Conservation (phyloP, 2,888 invertebrate genomes). For the Caenorhabditis angaria region DNA sequence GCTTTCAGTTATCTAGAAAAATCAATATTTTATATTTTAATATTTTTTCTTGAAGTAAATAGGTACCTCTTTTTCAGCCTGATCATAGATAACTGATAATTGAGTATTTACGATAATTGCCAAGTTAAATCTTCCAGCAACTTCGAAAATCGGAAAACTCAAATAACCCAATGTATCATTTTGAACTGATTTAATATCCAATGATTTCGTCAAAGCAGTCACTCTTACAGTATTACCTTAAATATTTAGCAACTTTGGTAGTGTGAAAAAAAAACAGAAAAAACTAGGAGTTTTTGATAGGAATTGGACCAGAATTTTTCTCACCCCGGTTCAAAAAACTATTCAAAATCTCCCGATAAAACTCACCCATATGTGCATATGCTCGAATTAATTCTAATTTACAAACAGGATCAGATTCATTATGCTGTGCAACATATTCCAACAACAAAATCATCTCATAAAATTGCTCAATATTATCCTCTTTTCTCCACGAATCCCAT, state of each 20-base stretch:
- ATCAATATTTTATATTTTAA: background rate
- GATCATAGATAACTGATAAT: constrained; percentile 48
- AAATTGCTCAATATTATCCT: constrained; percentile 70
- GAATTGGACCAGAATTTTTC: background rate
- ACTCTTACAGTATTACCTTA: constrained; percentile 29
- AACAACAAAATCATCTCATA: constrained; percentile 78
- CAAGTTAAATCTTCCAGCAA: constrained; percentile 49
- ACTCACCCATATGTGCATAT: constrained; percentile 41
- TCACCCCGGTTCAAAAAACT: background rate
- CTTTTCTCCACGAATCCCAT: constrained; percentile 39
- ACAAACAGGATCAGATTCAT: constrained; percentile 37
- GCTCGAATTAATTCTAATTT: constrained; percentile 41
- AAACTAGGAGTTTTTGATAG: no score
- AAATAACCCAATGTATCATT: constrained; percentile 61
- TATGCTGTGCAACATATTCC: constrained; percentile 77
- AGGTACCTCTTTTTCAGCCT: constrained; percentile 58
- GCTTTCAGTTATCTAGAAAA: constrained; percentile 51
- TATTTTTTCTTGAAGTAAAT: background rate
- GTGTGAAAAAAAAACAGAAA: background rate
- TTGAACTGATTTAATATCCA: constrained; percentile 67
- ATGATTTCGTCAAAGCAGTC: constrained; percentile 35
- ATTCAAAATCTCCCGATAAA: no score
- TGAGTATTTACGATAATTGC: constrained; percentile 53
- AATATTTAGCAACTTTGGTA: no score
- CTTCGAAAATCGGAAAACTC: constrained; percentile 53